Evolutionary conservation across 2,113 vertebrate species (phyloP).

Genomic region (Fukomys damarensis): DNA sequence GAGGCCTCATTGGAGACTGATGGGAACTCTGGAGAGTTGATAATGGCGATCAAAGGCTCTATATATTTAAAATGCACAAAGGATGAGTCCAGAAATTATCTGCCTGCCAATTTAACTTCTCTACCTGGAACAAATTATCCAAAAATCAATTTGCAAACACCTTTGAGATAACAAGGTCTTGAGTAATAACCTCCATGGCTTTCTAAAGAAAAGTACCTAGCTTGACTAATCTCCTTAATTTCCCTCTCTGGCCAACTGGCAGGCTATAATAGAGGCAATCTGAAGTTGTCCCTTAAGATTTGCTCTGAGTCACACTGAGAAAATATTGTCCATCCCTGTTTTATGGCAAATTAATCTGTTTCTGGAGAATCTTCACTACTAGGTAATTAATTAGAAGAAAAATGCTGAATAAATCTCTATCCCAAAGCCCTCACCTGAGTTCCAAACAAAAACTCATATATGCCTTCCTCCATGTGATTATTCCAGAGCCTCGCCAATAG

Average conservation of each 20-base stretch:
- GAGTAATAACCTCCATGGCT: constrained; percentile 76
- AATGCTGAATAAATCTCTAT: background rate
- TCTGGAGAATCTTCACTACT: constrained; percentile 41
- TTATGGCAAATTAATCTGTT: constrained; percentile 63
- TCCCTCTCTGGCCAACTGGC: constrained; percentile 66
- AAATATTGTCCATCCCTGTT: constrained; percentile 63
- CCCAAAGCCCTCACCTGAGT: background rate
- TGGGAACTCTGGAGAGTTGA: constrained; percentile 46
- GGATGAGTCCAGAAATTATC: constrained; percentile 73
- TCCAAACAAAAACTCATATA: background rate
- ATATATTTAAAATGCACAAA: constrained; percentile 78
- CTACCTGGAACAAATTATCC: constrained; percentile 80
- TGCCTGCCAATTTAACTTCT: constrained; percentile 74
- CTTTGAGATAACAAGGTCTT: constrained; percentile 79
- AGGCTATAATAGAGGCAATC: constrained; percentile 63
- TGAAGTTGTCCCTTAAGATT: constrained; percentile 66
- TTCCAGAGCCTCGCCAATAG: background rate
- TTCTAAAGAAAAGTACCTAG: constrained; percentile 76
- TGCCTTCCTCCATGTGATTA: background rate
- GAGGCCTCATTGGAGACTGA: constrained; percentile 57
- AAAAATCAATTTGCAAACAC: constrained; percentile 81
- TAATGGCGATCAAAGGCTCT: constrained; percentile 48
- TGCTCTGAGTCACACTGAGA: constrained; percentile 58
- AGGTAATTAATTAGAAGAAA: constrained; percentile 71
- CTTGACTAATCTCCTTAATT: constrained; percentile 80